Percentiles rank a stretch among this genome's conserved stretches.
Evolutionary conservation across 2,113 vertebrate species (phyloP).

Genomic region (Cacatua alba): DNA sequence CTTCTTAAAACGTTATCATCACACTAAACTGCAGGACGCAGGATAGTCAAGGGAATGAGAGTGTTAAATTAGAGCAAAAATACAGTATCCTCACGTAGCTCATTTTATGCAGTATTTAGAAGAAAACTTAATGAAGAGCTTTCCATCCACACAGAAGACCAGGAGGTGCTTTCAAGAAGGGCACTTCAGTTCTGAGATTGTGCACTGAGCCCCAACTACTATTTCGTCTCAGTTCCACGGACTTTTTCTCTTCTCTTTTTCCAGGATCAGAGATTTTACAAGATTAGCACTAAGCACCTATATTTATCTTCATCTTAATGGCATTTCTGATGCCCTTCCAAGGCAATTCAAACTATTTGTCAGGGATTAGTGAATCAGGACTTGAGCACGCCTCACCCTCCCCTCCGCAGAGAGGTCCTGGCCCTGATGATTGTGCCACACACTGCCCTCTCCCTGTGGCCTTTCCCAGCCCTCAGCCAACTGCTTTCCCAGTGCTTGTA

Average conservation of each 20-base stretch:
- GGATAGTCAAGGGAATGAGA: fast-evolving
- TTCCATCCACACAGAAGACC: neutral
- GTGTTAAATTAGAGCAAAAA: neutral
- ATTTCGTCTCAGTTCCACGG: neutral
- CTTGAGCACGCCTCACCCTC: too few species aligned
- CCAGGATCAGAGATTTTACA: neutral
- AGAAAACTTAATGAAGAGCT: slow-evolving; percentile 2
- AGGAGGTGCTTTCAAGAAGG: neutral
- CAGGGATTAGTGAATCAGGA: neutral
- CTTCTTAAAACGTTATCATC: neutral
- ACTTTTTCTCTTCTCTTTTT: neutral
- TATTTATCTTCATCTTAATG: neutral
- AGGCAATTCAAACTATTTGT: neutral
- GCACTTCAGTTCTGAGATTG: neutral
- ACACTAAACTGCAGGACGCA: fast-evolving
- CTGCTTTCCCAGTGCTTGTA: slow-evolving; percentile 8
- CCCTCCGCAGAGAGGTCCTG: neutral
- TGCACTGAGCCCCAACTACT: neutral
- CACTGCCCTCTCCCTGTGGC: fast-evolving
- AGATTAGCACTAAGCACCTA: neutral
- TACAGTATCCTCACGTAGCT: fast-evolving
- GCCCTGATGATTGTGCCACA: neutral
- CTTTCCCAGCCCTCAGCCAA: neutral
- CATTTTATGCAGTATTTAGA: neutral
- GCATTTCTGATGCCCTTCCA: neutral